Conservation (phyloP, 2,888 invertebrate genomes). For the Chirona hameri region DNA sequence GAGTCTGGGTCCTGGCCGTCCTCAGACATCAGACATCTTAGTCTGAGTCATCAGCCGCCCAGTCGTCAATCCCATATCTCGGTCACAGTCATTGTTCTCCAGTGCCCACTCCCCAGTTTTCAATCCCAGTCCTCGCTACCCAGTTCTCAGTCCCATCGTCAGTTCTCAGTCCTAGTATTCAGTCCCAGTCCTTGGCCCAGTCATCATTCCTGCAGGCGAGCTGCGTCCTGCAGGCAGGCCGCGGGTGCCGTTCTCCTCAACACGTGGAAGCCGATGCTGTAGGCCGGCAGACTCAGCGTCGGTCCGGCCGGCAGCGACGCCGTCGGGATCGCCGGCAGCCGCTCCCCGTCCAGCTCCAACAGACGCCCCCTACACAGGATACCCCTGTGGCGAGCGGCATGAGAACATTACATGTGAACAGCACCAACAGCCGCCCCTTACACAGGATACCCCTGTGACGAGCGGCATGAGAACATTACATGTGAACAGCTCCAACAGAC, state of each 20-base stretch:
- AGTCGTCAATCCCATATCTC: background rate
- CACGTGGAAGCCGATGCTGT: constrained; percentile 67
- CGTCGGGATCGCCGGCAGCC: constrained; percentile 37
- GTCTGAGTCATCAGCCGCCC: too few relatives aligned
- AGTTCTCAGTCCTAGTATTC: background rate
- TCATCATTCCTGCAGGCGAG: too few relatives aligned
- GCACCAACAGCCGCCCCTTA: too few relatives aligned
- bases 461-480: too few relatives aligned
- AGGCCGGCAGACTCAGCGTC: constrained; percentile 60
- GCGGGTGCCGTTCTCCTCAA: constrained; percentile 62
- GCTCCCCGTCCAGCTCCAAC: constrained; percentile 48
- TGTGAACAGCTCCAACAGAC: too few relatives aligned
- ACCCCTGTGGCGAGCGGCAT: too few relatives aligned
- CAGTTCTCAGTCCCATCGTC: too few relatives aligned
- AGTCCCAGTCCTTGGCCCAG: background rate
- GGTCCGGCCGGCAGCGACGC: constrained; percentile 49
- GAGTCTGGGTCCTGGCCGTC: too few relatives aligned
- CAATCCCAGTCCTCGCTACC: background rate
- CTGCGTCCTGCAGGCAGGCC: constrained; percentile 50
- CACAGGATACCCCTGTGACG: too few relatives aligned
- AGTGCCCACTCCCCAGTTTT: background rate
- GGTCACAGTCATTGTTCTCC: background rate
- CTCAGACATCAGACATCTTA: too few relatives aligned
- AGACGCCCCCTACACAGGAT: too few relatives aligned
- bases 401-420: too few relatives aligned